Percentiles rank a stretch among this genome's conserved stretches.
phyloP scores from a whole-genome alignment of 2,113 vertebrate species.

The Bos javanicus region DNA sequence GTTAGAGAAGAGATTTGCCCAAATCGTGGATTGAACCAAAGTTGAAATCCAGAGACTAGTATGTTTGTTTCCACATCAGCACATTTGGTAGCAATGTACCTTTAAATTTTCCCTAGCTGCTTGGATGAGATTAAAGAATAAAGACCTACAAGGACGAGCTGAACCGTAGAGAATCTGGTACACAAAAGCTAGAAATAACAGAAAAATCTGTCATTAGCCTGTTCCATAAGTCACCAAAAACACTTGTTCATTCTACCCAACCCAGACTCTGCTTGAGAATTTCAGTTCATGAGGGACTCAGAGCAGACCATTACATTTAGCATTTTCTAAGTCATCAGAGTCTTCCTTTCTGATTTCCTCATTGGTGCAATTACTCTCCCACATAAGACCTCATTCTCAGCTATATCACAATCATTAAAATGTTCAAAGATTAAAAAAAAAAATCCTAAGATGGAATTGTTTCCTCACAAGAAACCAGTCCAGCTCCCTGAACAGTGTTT shows the following conservation, averaged over 20 bases:
- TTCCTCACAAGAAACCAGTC: not conserved
- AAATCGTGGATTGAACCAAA: not conserved
- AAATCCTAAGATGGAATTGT: not conserved
- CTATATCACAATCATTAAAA: not conserved
- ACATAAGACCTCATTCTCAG: not conserved
- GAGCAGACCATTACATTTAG: rapidly evolving
- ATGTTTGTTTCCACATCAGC: not conserved
- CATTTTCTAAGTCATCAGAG: not conserved
- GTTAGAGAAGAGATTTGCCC: not conserved
- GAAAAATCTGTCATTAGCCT: not conserved
- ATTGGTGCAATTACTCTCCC: not conserved
- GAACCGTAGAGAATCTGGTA: not conserved
- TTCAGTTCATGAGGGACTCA: not conserved
- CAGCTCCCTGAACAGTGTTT: not conserved
- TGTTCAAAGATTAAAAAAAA: not conserved
- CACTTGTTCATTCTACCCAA: not conserved
- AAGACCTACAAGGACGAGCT: not conserved
- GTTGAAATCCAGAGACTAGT: not conserved
- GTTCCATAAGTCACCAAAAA: not conserved
- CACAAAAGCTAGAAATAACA: not conserved
- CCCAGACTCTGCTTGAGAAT: not conserved
- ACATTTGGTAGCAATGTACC: not conserved
- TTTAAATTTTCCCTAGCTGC: not conserved
- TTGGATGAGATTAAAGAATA: not conserved
- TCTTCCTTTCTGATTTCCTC: not conserved